Percentiles rank a stretch among this genome's conserved stretches.
Conservation (phyloP, 2,113 vertebrate species). For the Condylura cristata region DNA sequence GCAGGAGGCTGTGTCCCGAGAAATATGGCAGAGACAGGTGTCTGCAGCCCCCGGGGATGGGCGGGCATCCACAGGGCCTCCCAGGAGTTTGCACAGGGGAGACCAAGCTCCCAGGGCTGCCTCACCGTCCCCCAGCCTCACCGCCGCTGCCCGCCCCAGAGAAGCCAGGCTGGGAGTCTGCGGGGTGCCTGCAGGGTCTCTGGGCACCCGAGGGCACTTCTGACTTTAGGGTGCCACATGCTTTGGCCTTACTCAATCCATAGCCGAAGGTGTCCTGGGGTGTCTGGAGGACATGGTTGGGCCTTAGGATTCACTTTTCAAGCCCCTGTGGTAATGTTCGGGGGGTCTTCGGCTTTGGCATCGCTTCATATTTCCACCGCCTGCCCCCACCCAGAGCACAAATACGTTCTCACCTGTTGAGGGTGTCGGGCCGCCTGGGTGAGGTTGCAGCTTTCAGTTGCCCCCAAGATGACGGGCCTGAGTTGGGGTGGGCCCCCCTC, state of each 20-base stretch:
- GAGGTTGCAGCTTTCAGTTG: not conserved
- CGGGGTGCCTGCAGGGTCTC: not conserved
- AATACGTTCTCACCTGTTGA: too few relatives aligned
- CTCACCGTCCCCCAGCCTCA: not conserved
- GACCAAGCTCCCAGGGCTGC: too few relatives aligned
- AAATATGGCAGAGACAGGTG: not conserved
- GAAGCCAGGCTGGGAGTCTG: too few relatives aligned
- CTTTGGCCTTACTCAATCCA: too few relatives aligned
- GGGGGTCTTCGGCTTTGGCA: not conserved
- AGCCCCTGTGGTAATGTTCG: fast-evolving
- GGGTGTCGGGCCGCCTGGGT: not conserved
- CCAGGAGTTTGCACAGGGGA: not conserved
- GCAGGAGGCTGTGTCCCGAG: not conserved
- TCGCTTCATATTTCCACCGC: not conserved
- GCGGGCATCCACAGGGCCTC: fast-evolving
- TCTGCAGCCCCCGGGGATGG: not conserved
- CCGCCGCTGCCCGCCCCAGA: fast-evolving
- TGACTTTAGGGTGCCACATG: not conserved
- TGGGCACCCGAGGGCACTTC: too few relatives aligned
- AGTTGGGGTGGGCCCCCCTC: not conserved
- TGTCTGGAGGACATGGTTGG: not conserved
- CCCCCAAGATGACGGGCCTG: fast-evolving
- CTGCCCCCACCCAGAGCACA: not conserved
- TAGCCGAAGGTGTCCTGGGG: not conserved
- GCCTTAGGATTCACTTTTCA: not conserved